Percentiles rank a stretch among this genome's conserved stretches.
Evolutionary conservation across 2,113 vertebrate species (phyloP).

Genomic region (Pygoscelis antarcticus): DNA sequence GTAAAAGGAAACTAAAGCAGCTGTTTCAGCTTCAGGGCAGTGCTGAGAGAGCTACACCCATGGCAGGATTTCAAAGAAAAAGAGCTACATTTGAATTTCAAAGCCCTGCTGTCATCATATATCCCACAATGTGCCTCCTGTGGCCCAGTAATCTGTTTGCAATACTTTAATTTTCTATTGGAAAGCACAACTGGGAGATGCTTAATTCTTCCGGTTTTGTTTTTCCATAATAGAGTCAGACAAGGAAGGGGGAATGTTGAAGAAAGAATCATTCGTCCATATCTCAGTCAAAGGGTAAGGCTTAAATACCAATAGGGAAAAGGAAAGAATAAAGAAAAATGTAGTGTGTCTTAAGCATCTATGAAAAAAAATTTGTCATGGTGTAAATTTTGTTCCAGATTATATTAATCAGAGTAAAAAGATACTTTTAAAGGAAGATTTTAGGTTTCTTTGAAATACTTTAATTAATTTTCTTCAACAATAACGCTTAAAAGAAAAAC

Average conservation of each 20-base stretch:
- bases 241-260: not conserved
- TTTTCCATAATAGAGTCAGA: conserved; percentile 32
- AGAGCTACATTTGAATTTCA: conserved; percentile 66
- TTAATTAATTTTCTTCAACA: not conserved
- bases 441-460: not conserved
- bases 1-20: conserved; percentile 57
- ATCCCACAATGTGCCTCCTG: conserved; percentile 51
- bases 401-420: not conserved
- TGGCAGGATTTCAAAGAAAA: conserved; percentile 66
- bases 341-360: not conserved
- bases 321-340: not conserved
- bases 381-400: not conserved
- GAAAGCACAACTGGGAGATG: conserved; percentile 45
- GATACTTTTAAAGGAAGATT: not conserved
- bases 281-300: not conserved
- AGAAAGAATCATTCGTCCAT: not conserved
- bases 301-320: not conserved
- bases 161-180: conserved; percentile 62
- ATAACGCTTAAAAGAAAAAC: not conserved
- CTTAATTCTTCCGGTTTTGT: conserved; percentile 46
- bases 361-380: not conserved
- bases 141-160: conserved; percentile 54
- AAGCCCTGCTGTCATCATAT: conserved; percentile 50
- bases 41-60: conserved; percentile 30
- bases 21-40: conserved; percentile 57